Evolutionary conservation across 2,888 invertebrate species (phyloP).

Genomic region (Tetragnatha montana): DNA sequence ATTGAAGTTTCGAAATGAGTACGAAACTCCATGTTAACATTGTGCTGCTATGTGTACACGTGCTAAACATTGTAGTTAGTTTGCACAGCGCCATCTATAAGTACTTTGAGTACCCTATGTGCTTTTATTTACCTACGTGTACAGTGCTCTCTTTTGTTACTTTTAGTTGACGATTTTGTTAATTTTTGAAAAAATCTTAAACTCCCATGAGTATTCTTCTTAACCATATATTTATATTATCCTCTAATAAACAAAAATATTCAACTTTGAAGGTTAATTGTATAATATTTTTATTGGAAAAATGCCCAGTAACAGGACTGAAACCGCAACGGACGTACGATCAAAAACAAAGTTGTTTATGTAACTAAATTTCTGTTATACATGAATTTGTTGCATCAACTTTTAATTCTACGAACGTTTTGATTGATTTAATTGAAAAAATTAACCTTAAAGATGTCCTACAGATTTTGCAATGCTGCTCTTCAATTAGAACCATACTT

Average conservation of each 20-base stretch:
- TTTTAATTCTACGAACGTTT: background rate
- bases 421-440: background rate
- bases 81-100: too few species aligned
- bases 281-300: background rate
- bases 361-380: constrained; percentile 23
- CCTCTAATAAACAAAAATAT: background rate
- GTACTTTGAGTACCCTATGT: too few species aligned
- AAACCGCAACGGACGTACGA: constrained; percentile 16
- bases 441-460: constrained; percentile 32
- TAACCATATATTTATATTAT: background rate
- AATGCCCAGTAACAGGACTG: background rate
- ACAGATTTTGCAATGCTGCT: constrained; percentile 25
- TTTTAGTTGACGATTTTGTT: background rate
- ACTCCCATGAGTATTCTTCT: background rate
- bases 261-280: background rate
- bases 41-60: too few species aligned
- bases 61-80: too few species aligned
- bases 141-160: background rate
- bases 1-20: too few species aligned
- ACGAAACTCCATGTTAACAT: too few species aligned
- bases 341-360: constrained; percentile 51
- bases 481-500: constrained; percentile 42
- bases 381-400: constrained; percentile 26
- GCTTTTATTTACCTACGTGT: too few species aligned
- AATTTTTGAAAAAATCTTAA: background rate